Evolutionary conservation across 2,888 invertebrate species (phyloP).

Genomic region (Machimus rusticus): DNA sequence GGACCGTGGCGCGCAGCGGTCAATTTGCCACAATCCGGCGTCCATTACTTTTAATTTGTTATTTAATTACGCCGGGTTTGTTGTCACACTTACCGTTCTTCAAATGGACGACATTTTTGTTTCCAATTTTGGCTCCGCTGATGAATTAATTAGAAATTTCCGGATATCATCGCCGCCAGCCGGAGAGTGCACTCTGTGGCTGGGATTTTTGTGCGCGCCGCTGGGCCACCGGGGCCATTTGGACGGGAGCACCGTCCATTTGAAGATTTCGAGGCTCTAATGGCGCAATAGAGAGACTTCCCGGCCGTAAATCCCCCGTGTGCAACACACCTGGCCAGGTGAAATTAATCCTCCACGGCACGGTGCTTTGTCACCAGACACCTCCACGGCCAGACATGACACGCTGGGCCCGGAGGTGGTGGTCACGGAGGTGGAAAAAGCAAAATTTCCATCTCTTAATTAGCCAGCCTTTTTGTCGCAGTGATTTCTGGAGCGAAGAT

Average conservation of each 20-base stretch:
- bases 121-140: slow-evolving; percentile 21
- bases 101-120: slow-evolving; percentile 25
- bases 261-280: slow-evolving; percentile 16
- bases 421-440: slow-evolving; percentile 29
- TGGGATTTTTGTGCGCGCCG: background rate
- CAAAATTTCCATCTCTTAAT: slow-evolving; percentile 35
- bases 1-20: slow-evolving; percentile 19
- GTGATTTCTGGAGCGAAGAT: slow-evolving; percentile 35
- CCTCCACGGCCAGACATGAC: background rate
- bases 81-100: slow-evolving; percentile 9
- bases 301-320: slow-evolving; percentile 5
- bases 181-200: background rate
- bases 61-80: slow-evolving; percentile 32
- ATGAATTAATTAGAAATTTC: slow-evolving; percentile 41
- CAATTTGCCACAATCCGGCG: slow-evolving; percentile 31
- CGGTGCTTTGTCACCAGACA: slow-evolving; percentile 3
- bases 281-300: slow-evolving; percentile 19
- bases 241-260: background rate
- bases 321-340: background rate
- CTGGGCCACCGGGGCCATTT: background rate
- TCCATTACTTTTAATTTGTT: slow-evolving; percentile 38
- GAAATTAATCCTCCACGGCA: background rate
- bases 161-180: background rate
- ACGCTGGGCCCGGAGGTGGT: background rate
- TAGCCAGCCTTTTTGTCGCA: slow-evolving; percentile 22